These are phyloP conservation scores for Xenopus borealis DNA, from an alignment of 2,113 vertebrate species.

Conservation along the genomic window DNA sequence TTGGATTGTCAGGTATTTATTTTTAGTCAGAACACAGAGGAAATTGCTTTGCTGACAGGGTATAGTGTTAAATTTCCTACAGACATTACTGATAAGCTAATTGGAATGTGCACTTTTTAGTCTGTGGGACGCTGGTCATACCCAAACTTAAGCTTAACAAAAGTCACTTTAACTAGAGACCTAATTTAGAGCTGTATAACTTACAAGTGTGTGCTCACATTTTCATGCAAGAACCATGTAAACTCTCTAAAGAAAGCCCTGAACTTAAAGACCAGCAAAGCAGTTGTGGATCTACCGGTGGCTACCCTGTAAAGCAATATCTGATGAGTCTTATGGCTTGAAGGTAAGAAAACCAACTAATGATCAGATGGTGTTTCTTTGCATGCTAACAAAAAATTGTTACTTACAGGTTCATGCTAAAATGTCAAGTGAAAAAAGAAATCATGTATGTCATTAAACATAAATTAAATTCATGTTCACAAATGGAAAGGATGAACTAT, in stretches of 20 bases:
- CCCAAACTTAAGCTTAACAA: not conserved
- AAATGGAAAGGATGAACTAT: no score
- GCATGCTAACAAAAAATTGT: not conserved
- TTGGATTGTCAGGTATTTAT: not conserved
- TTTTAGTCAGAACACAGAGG: not conserved
- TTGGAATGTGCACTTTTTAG: not conserved
- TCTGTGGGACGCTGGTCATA: not conserved
- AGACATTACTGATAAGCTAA: not conserved
- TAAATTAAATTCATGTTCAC: no score
- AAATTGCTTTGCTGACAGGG: not conserved
- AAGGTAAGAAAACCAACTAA: slow-evolving; percentile 18
- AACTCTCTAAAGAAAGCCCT: slow-evolving; percentile 12
- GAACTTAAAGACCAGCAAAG: not conserved
- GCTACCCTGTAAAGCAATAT: not conserved
- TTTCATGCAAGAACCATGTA: slow-evolving; percentile 17
- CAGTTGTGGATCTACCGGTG: slow-evolving; percentile 30
- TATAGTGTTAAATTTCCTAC: not conserved
- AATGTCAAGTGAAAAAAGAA: no score
- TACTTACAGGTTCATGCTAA: no score
- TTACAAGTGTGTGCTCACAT: not conserved
- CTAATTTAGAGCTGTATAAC: no score
- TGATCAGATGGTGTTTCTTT: not conserved
- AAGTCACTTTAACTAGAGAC: no score
- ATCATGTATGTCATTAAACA: no score
- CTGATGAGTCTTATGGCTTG: slow-evolving; percentile 38